A percentile compares a stretch with the other conserved stretches of the same genome.
Evolutionary conservation across 2,797 vertebrate species (phyloP).

Genomic region (Thunnus albacares): DNA sequence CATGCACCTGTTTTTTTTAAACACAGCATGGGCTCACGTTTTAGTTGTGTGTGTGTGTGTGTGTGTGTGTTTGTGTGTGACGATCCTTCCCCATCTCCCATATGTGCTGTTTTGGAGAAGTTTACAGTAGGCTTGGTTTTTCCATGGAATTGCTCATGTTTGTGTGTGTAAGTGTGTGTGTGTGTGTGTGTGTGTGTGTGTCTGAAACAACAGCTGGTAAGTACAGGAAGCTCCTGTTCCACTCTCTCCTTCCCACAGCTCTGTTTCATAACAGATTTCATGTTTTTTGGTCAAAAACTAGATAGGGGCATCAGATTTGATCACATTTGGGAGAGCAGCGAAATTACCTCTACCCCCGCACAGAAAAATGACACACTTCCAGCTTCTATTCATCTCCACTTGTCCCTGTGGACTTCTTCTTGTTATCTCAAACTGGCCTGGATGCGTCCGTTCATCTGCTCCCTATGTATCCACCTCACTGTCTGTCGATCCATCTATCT

Average conservation of each 20-base stretch:
- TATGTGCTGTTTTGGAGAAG: constrained; percentile 59
- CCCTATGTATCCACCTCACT: constrained; percentile 52
- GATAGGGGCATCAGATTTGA: constrained; percentile 28
- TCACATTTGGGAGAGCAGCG: constrained; percentile 28
- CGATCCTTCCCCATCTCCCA: constrained; percentile 52
- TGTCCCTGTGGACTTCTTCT: constrained; percentile 66
- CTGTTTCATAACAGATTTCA: constrained; percentile 63
- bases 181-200: constrained; percentile 38
- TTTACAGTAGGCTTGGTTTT: constrained; percentile 46
- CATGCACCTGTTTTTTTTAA: not conserved
- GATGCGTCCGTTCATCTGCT: constrained; percentile 57
- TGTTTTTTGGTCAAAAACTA: constrained; percentile 46
- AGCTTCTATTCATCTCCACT: constrained; percentile 54
- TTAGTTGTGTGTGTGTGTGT: constrained; percentile 3
- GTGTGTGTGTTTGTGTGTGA: constrained; percentile 22
- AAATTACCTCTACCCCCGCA: constrained; percentile 42
- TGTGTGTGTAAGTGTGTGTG: constrained; percentile 23
- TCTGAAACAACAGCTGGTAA: constrained; percentile 80
- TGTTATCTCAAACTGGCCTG: constrained; percentile 60
- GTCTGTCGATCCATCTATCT: constrained; percentile 56
- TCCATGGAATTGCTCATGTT: constrained; percentile 37
- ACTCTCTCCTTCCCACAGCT: constrained; percentile 45
- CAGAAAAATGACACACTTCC: constrained; percentile 70
- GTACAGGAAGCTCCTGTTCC: constrained; percentile 62
- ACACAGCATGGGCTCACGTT: not conserved